Base-by-base conservation (phyloP, 1,140 invertebrate species). In the Cherax destructor region DNA sequence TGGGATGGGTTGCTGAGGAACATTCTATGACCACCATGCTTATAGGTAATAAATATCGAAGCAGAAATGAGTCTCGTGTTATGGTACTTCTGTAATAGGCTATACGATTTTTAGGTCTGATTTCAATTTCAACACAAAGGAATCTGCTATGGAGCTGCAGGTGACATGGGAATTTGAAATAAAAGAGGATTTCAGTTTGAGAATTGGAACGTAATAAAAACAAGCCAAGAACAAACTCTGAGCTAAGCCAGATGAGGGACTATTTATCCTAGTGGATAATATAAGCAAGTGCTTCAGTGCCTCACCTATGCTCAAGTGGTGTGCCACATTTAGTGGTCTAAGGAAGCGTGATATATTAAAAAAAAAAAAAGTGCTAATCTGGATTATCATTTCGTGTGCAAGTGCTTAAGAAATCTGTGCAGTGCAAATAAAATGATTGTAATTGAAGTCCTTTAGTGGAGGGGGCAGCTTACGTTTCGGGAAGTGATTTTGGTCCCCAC, bases 381-480 rank as follows among this genome's bases (percentile, higher is more conserved):
- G 69, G 69, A 74, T 30, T 74, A 74, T 30, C 6, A 74, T 74
- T 11, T n/a, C 69, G 24, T 65, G 81, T 69, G 81, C 81, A 69
- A 16, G 77, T 50, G 21, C 16, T 41, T 41, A 83, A 47, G 30
- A 83, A 59, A 59, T 69, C 18, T 83, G 81, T 83, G 81, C 81
- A 83, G 81, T 83, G 81, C 81, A 83, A 83, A 74, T 74, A 74
- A 74, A 30, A 74, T 30, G 16, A 69, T 21, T 74, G 47, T 65
- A 47, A 21, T 6, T 74, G n/a, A 59, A 80, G 52, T 59, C 78
- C 18, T 41, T 49, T 7, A 41, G 50, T 83, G 80, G 56, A 61
- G 52, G 52, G n/a, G n/a, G 24, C 81, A 41, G 81, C 81, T 83
- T 83, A 83, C 81, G 61, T 83, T 49, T 41, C 56, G 52, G 52